A percentile compares a stretch with the other conserved stretches of the same genome.
These are phyloP conservation scores for Streblospio benedicti DNA, from an alignment of 1,140 invertebrate species.

Conservation along the genomic window DNA sequence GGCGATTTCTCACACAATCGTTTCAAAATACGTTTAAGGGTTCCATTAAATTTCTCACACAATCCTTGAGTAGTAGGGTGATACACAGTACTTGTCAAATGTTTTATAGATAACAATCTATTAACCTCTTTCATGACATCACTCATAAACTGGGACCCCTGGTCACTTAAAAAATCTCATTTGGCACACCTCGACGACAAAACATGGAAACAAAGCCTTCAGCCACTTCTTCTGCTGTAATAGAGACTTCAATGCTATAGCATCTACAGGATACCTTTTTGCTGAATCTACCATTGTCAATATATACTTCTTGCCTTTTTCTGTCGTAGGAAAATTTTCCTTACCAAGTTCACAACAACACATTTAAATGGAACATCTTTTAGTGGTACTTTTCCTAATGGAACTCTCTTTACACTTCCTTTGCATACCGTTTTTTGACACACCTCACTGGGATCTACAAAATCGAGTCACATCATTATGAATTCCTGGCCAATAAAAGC, in stretches of 20 bases:
- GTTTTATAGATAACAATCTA: constrained; percentile 11
- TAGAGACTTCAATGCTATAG: too few relatives aligned
- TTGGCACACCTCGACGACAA: too few relatives aligned
- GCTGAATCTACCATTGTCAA: too few relatives aligned
- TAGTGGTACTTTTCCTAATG: constrained; percentile 5
- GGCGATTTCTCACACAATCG: too few relatives aligned
- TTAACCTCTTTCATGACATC: constrained; percentile 2
- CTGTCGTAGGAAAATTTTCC: too few relatives aligned
- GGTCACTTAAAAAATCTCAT: too few relatives aligned
- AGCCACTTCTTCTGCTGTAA: too few relatives aligned
- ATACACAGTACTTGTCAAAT: not conserved
- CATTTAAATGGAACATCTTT: constrained; percentile 6
- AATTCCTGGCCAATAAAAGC: constrained; percentile 9
- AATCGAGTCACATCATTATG: constrained; percentile 5
- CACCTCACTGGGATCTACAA: not conserved
- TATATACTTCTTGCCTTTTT: too few relatives aligned
- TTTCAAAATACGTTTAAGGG: too few relatives aligned
- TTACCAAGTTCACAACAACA: constrained; percentile 5
- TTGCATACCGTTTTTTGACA: not conserved
- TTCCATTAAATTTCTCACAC: not conserved
- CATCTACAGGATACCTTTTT: too few relatives aligned
- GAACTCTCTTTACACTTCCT: constrained; percentile 2
- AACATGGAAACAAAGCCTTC: too few relatives aligned
- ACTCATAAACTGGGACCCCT: constrained; percentile 5
- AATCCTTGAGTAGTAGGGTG: constrained; percentile 5